Evolutionary conservation across 1,140 invertebrate genomes (phyloP).

Genomic region (Aphaenogaster floridana): DNA sequence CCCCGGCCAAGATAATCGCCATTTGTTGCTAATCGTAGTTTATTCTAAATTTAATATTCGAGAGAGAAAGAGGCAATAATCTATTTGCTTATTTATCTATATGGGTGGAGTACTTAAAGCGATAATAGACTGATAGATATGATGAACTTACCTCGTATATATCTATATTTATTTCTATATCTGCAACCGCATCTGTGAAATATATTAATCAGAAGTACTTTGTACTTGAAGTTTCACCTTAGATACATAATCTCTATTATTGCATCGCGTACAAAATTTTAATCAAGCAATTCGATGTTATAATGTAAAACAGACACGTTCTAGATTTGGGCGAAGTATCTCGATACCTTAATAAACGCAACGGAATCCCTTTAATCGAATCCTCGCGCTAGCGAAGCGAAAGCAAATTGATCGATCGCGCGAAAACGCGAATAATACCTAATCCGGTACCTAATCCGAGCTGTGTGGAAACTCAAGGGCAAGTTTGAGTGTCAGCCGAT

Average conservation of each 20-base stretch:
- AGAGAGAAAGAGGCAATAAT: not conserved
- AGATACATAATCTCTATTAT: not conserved
- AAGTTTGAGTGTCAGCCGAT: constrained; percentile 40
- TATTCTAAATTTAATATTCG: constrained; percentile 1
- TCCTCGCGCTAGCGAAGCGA: not conserved
- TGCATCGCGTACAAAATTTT: not conserved
- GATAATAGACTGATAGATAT: not conserved
- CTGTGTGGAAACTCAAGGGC: constrained; percentile 41
- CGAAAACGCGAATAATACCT: not conserved
- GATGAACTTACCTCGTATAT: not conserved
- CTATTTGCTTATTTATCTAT: not conserved
- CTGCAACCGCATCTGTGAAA: not conserved
- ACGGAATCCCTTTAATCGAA: not conserved
- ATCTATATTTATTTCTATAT: not conserved
- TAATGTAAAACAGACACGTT: not conserved
- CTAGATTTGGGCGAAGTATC: not conserved
- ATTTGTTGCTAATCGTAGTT: not conserved
- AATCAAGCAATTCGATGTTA: not conserved
- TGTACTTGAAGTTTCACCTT: not conserved
- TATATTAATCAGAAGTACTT: not conserved
- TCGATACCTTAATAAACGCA: not conserved
- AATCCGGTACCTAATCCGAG: not conserved
- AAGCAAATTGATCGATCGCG: not conserved
- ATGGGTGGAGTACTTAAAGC: not conserved
- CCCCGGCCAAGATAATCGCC: not conserved